Percentiles rank a stretch among this genome's conserved stretches.
These are phyloP conservation scores for Doryteuthis pealeii DNA, from an alignment of 1,140 invertebrate genomes.

Conservation along the genomic window DNA sequence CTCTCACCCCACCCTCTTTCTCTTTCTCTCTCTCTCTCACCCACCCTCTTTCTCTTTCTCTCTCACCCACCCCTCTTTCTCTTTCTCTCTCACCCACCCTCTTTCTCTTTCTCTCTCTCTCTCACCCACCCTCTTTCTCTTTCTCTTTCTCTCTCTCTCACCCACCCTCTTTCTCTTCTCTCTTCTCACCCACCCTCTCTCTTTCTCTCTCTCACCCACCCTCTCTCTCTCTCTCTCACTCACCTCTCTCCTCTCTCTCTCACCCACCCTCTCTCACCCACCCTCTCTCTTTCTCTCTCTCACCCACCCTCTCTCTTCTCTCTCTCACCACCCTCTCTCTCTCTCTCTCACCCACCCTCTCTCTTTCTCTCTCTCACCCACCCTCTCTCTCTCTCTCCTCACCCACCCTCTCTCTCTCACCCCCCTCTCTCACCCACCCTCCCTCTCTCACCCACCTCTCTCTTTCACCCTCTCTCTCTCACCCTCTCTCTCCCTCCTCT, in stretches of 20 bases:
- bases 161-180: conserved; percentile 9
- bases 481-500: too few species aligned
- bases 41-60: conserved; percentile 8
- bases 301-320: too few species aligned
- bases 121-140: too few species aligned
- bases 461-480: background rate
- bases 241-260: background rate
- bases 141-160: too few species aligned
- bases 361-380: too few species aligned
- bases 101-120: too few species aligned
- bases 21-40: conserved; percentile 4
- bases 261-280: too few species aligned
- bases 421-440: conserved; percentile 8
- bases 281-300: background rate
- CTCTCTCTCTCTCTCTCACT: conserved; percentile 2
- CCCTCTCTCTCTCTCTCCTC: too few species aligned
- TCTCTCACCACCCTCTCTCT: too few species aligned
- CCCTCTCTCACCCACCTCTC: conserved; percentile 11
- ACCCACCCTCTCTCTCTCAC: background rate
- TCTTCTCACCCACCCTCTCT: conserved; percentile 7
- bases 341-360: too few species aligned
- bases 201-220: conserved; percentile 7
- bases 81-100: background rate
- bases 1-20: background rate
- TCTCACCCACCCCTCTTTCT: background rate